Percentiles rank a stretch among this genome's conserved stretches.
Evolutionary conservation across 2,113 vertebrate genomes (phyloP).

Genomic region (Pachycephala philippinensis): DNA sequence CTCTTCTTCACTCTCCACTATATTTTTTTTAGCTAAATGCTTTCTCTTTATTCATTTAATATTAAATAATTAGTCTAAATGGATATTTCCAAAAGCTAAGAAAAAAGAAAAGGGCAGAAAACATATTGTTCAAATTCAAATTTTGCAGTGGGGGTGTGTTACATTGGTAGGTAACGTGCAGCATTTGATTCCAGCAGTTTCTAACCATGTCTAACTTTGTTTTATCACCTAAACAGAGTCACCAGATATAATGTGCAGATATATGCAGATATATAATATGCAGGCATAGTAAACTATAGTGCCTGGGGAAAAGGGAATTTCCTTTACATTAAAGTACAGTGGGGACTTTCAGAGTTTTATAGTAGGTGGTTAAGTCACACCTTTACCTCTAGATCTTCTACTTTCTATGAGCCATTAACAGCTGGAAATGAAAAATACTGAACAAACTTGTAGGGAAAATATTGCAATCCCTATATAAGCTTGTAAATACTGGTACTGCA

Average conservation of each 20-base stretch:
- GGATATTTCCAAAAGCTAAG: background rate
- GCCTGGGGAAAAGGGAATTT: slow-evolving; percentile 43
- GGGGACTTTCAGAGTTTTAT: slow-evolving; percentile 27
- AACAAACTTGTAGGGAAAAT: slow-evolving; percentile 42
- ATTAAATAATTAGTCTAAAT: background rate
- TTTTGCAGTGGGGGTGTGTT: background rate
- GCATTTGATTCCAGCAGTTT: background rate
- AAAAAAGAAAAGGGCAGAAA: background rate
- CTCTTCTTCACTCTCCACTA: background rate
- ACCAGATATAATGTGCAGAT: background rate
- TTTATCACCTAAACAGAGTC: background rate
- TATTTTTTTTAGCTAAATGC: background rate
- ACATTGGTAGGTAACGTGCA: background rate
- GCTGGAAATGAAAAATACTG: slow-evolving; percentile 61
- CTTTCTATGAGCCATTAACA: slow-evolving; percentile 33
- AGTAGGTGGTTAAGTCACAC: slow-evolving; percentile 20
- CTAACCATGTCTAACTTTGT: background rate
- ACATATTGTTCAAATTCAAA: background rate
- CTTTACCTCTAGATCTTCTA: slow-evolving; percentile 30
- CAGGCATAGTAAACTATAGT: background rate
- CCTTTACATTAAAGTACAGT: slow-evolving; percentile 25
- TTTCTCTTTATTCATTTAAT: background rate
- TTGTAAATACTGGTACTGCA: slow-evolving; percentile 43
- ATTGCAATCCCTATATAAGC: slow-evolving; percentile 22
- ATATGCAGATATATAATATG: slow-evolving; percentile 17